A percentile compares a stretch with the other conserved stretches of the same genome.
Evolutionary conservation across 2,113 vertebrate genomes (phyloP).

Genomic region (Tychaedon coryphoeus): DNA sequence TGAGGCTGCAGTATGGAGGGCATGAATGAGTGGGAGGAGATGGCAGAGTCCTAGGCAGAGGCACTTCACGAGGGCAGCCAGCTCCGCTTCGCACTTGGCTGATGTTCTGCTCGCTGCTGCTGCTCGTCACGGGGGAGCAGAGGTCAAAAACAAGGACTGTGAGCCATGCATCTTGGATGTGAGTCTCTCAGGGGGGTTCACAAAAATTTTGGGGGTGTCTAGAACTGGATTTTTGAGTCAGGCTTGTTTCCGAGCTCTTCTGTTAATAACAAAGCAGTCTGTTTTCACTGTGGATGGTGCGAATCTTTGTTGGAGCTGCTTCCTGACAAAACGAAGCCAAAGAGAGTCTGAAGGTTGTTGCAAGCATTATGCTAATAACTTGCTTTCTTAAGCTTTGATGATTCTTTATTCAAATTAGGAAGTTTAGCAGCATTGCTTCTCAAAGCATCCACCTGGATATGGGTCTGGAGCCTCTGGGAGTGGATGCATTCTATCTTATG

Average conservation of each 20-base stretch:
- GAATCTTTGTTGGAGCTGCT: background rate
- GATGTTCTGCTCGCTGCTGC: background rate
- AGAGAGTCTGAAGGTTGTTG: background rate
- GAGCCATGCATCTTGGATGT: background rate
- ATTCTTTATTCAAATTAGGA: background rate
- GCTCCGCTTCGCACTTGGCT: background rate
- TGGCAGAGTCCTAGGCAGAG: background rate
- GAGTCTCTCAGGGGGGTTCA: background rate
- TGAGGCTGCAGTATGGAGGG: conserved; percentile 28
- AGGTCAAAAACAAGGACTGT: background rate
- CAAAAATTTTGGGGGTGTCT: background rate
- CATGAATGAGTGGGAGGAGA: conserved; percentile 64
- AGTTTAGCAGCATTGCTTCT: background rate
- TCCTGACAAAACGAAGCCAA: background rate
- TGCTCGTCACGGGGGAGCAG: background rate
- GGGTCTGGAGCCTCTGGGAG: background rate
- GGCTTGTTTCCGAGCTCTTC: background rate
- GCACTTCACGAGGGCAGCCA: background rate
- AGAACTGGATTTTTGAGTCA: background rate
- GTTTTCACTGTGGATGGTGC: background rate
- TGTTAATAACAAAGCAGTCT: background rate
- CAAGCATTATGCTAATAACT: background rate
- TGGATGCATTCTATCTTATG: background rate
- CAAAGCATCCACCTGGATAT: background rate
- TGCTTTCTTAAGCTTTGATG: background rate